Conservation (phyloP, 2,113 vertebrate genomes). For the Pyxicephalus adspersus region DNA sequence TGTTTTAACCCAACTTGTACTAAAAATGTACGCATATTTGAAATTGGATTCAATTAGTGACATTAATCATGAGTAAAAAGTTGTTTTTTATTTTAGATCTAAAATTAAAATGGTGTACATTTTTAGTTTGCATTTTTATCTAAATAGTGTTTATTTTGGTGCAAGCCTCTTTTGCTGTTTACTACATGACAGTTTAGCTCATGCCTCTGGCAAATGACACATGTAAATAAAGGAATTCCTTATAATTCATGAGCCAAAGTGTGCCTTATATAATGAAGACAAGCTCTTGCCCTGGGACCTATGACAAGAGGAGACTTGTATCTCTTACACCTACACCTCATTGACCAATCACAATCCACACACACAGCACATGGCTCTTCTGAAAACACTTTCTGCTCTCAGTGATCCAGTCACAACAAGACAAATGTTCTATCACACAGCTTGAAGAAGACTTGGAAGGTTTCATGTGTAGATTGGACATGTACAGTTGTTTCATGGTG, state of each 20-base stretch:
- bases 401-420: constrained; percentile 17
- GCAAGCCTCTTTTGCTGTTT: not conserved
- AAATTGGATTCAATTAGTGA: no score
- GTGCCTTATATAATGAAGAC: constrained; percentile 17
- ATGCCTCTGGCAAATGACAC: not conserved
- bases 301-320: constrained; percentile 43
- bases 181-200: not conserved
- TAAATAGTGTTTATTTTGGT: no score
- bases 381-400: constrained; percentile 20
- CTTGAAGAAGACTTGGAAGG: not conserved
- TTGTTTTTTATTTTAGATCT: no score
- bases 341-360: constrained; percentile 5
- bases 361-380: not conserved
- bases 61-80: no score
- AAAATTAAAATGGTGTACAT: no score
- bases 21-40: no score
- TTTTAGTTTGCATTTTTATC: no score
- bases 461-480: not conserved
- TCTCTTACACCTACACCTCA: constrained; percentile 38
- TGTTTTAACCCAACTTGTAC: no score
- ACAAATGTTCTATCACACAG: not conserved
- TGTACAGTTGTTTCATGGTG: not conserved
- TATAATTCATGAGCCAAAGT: not conserved
- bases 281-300: not conserved
- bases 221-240: not conserved